A percentile compares a stretch with the other conserved stretches of the same genome.
Conservation (phyloP, 2,888 invertebrate species). For the Ornithoptera priamus region DNA sequence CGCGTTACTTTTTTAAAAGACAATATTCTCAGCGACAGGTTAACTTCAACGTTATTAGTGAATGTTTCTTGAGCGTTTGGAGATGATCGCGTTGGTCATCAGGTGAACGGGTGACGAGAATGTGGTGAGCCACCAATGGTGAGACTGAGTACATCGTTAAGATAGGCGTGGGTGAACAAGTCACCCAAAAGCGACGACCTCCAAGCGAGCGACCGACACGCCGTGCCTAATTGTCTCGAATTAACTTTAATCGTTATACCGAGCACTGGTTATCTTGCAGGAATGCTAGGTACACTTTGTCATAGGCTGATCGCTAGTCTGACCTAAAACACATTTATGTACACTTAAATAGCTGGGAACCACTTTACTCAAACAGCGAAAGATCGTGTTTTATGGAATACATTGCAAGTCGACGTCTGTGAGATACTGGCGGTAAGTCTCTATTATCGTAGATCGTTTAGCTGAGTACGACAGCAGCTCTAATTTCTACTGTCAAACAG, state of each 20-base stretch:
- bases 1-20: not conserved
- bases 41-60: not conserved
- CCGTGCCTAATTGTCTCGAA: slow-evolving; percentile 40
- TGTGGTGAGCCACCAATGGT: not conserved
- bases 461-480: no score
- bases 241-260: slow-evolving; percentile 40
- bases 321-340: not conserved
- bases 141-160: slow-evolving; percentile 16
- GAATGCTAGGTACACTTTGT: slow-evolving; percentile 33
- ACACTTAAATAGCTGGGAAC: not conserved
- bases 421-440: no score
- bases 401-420: no score
- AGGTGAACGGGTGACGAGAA: not conserved
- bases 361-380: no score
- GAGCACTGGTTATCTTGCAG: slow-evolving; percentile 38
- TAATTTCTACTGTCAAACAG: no score
- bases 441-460: no score
- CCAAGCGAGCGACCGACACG: slow-evolving; percentile 29
- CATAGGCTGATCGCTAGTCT: not conserved
- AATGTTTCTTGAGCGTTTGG: not conserved
- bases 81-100: not conserved
- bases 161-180: slow-evolving; percentile 26
- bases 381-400: no score
- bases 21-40: not conserved
- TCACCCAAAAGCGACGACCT: slow-evolving; percentile 32